Conservation (phyloP, 2,888 invertebrate genomes). For the Phragmatobia fuliginosa region DNA sequence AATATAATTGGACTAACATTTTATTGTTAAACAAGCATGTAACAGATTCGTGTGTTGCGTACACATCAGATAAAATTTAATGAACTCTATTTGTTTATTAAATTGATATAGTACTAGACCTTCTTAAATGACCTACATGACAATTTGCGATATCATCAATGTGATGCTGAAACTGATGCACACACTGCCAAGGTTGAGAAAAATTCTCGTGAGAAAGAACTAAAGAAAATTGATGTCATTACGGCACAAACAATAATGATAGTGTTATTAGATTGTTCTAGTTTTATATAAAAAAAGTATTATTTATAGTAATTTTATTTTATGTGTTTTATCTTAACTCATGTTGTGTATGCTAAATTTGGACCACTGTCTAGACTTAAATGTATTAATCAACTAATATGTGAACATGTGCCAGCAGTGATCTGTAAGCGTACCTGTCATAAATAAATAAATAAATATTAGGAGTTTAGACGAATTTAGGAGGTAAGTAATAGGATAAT, state of each 20-base stretch:
- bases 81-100: conserved; percentile 35
- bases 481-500: not conserved
- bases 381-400: too few relatives aligned
- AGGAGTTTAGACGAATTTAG: not conserved
- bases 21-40: conserved; percentile 28
- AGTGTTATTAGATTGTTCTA: too few relatives aligned
- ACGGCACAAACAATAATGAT: not conserved
- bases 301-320: too few relatives aligned
- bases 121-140: conserved; percentile 36
- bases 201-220: not conserved
- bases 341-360: too few relatives aligned
- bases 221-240: not conserved
- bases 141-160: conserved; percentile 4
- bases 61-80: conserved; percentile 42
- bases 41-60: conserved; percentile 46
- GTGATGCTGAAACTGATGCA: conserved; percentile 1
- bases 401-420: too few relatives aligned
- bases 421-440: too few relatives aligned
- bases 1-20: conserved; percentile 29
- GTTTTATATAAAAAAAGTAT: too few relatives aligned
- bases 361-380: too few relatives aligned
- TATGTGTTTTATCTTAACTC: too few relatives aligned
- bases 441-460: too few relatives aligned
- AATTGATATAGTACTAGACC: conserved; percentile 38
- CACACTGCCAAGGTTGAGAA: conserved; percentile 7